Evolutionary conservation across 2,888 invertebrate species (phyloP).

Genomic region (Halictus ligatus): DNA sequence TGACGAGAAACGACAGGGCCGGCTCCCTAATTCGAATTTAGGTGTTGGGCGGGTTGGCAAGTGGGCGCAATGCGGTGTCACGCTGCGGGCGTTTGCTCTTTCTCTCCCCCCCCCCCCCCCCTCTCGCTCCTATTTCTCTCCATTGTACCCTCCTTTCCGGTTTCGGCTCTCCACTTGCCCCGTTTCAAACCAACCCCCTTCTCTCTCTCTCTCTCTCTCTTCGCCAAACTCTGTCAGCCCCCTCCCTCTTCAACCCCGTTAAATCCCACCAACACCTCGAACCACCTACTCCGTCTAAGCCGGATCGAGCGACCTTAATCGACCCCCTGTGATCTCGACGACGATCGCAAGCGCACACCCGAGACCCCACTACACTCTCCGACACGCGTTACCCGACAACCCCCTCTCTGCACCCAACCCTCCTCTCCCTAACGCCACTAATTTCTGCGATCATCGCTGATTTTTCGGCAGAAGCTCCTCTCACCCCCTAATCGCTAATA

Average conservation of each 20-base stretch:
- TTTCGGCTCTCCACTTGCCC: slow-evolving; percentile 40
- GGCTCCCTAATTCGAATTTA: slow-evolving; percentile 82
- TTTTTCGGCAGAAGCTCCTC: neutral
- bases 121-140: slow-evolving; percentile 15
- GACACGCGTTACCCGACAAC: neutral
- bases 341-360: slow-evolving; percentile 62
- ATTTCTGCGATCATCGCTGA: slow-evolving; percentile 5
- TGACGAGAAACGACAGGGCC: slow-evolving; percentile 77
- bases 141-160: slow-evolving; percentile 12
- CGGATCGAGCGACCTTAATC: slow-evolving; percentile 73
- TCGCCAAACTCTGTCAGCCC: slow-evolving; percentile 40
- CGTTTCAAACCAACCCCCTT: slow-evolving; percentile 43
- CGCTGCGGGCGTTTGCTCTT: slow-evolving; percentile 80
- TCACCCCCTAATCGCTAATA: neutral
- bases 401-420: neutral
- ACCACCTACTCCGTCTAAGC: slow-evolving; percentile 61
- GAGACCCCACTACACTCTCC: slow-evolving; percentile 41
- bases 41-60: slow-evolving; percentile 81
- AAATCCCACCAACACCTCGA: slow-evolving; percentile 66
- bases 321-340: slow-evolving; percentile 68
- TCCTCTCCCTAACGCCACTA: neutral
- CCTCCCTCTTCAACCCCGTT: slow-evolving; percentile 39
- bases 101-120: slow-evolving; percentile 62
- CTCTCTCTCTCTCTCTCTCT: slow-evolving; percentile 38
- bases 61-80: slow-evolving; percentile 82